Evolutionary conservation across 2,888 invertebrate species (phyloP).

Genomic region (Eupithecia tripunctaria): DNA sequence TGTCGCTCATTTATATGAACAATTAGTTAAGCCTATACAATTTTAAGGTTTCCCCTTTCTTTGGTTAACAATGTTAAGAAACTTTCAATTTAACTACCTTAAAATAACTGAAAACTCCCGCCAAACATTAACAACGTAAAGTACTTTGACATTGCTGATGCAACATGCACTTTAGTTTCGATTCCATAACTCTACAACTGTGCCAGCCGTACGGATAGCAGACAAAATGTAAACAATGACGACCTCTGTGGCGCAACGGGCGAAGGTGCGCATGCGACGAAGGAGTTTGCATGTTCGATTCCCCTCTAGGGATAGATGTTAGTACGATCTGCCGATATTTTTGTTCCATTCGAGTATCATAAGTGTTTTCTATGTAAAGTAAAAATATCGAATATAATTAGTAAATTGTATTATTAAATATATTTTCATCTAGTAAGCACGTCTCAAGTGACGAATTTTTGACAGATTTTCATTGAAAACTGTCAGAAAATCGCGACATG

Average conservation of each 20-base stretch:
- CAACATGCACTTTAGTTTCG: constrained; percentile 15
- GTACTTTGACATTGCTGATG: constrained; percentile 22
- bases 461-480: too few relatives aligned
- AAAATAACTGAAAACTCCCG: background rate
- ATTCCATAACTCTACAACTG: constrained; percentile 9
- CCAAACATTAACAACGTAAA: background rate
- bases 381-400: background rate
- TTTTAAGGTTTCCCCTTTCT: too few relatives aligned
- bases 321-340: background rate
- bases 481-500: too few relatives aligned
- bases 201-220: constrained; percentile 24
- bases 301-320: background rate
- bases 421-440: background rate
- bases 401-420: background rate
- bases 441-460: too few relatives aligned
- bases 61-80: background rate
- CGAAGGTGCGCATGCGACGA: background rate
- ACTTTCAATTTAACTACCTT: background rate
- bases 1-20: too few relatives aligned
- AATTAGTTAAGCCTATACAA: too few relatives aligned
- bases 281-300: background rate
- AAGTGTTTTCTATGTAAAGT: background rate
- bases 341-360: background rate
- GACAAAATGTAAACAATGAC: constrained; percentile 20
- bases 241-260: background rate